phyloP scores from a whole-genome alignment of 2,797 vertebrate genomes.

The Fringilla coelebs region DNA sequence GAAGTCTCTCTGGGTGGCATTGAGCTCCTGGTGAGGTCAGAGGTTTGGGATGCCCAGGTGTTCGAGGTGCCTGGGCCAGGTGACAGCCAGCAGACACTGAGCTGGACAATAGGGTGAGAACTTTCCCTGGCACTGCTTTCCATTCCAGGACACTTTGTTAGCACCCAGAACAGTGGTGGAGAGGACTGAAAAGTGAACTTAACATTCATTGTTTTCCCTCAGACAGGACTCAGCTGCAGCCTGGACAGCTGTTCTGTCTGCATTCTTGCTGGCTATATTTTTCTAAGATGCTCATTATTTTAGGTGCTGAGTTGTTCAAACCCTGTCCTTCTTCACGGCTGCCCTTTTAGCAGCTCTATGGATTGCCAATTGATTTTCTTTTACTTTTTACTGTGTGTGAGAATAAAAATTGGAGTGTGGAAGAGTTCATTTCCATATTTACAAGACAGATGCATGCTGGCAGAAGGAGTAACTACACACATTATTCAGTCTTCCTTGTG shows the following conservation, averaged over 20 bases:
- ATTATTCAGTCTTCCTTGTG: not conserved
- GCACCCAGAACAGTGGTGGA: not conserved
- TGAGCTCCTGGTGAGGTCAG: not conserved
- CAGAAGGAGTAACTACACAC: not conserved
- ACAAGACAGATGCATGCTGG: not conserved
- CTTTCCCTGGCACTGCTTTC: not conserved
- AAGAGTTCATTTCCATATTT: not conserved
- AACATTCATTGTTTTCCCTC: not conserved
- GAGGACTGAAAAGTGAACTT: not conserved
- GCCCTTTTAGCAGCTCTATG: not conserved
- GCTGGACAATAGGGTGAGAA: not conserved
- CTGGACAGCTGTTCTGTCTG: not conserved
- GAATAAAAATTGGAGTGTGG: not conserved
- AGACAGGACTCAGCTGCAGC: not conserved
- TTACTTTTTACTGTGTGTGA: not conserved
- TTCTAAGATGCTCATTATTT: not conserved
- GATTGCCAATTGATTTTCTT: not conserved
- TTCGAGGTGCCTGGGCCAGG: fast-evolving
- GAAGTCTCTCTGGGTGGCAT: fast-evolving
- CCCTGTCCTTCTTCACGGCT: not conserved
- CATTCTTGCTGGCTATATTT: not conserved
- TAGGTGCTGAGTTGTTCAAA: not conserved
- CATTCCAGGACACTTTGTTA: not conserved
- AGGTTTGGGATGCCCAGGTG: not conserved
- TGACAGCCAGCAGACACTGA: not conserved